phyloP scores from a whole-genome alignment of 2,888 invertebrate species.

The Diaphora mendica region DNA sequence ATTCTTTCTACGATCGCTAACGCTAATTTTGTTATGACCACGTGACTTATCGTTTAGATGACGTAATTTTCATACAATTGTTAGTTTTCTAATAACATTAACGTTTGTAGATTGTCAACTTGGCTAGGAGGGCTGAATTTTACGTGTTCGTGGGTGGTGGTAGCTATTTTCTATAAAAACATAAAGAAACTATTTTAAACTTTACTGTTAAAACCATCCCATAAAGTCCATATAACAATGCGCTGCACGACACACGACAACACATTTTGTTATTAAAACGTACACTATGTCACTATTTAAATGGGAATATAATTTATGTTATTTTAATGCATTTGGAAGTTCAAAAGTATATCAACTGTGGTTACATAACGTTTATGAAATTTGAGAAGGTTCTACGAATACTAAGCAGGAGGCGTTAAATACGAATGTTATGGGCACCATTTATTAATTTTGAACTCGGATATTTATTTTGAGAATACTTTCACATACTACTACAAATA shows the following conservation, averaged over 20 bases:
- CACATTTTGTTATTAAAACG: constrained; percentile 6
- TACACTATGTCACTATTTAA: constrained; percentile 16
- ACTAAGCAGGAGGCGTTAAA: neutral
- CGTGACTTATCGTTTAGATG: too few species aligned
- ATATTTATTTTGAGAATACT: too few species aligned
- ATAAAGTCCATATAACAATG: constrained; percentile 5
- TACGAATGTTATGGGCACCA: neutral
- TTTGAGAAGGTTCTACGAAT: neutral
- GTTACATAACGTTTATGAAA: neutral
- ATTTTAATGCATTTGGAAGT: constrained; percentile 11
- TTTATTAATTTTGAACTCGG: neutral
- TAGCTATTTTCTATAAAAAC: neutral
- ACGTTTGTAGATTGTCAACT: too few species aligned
- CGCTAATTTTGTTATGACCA: too few species aligned
- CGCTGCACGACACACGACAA: constrained; percentile 3
- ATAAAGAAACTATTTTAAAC: neutral
- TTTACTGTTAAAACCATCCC: neutral
- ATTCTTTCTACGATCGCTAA: too few species aligned
- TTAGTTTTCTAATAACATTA: too few species aligned
- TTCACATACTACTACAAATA: too few species aligned
- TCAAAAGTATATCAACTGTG: constrained; percentile 2
- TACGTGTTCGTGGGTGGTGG: neutral
- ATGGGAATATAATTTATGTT: constrained; percentile 11
- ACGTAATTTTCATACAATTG: too few species aligned
- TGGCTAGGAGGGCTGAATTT: neutral